Evolutionary conservation across 1,140 invertebrate species (phyloP).

Genomic region (Zaprionus lachaisei): DNA sequence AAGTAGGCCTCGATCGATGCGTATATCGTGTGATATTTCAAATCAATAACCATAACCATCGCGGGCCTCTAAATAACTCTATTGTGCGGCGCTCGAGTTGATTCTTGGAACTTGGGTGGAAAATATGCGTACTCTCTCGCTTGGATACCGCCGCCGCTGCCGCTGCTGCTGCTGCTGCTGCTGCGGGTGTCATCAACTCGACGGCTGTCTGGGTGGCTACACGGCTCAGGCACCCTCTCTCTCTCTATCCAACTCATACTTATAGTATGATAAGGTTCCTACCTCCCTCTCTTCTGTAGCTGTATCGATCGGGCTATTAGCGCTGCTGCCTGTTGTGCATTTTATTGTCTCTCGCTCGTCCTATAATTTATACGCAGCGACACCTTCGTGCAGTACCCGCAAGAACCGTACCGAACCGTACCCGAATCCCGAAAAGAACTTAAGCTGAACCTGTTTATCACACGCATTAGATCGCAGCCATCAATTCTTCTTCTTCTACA

Average conservation of each 20-base stretch:
- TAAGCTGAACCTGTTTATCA: conserved; percentile 76
- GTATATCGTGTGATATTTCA: conserved; percentile 74
- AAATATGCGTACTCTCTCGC: conserved; percentile 20
- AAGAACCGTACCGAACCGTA: conserved; percentile 1
- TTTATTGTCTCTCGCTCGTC: conserved; percentile 73
- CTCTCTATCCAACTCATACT: neutral
- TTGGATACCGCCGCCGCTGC: neutral
- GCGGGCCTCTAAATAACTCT: conserved; percentile 75
- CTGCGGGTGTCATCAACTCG: conserved; percentile 36
- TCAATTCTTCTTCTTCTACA: conserved; percentile 45
- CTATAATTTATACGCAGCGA: conserved; percentile 80
- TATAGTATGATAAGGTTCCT: neutral
- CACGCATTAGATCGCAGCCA: conserved; percentile 74
- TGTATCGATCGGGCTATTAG: conserved; percentile 70
- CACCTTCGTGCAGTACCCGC: conserved; percentile 50
- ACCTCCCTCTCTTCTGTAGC: conserved; percentile 23
- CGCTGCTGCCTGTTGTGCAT: conserved; percentile 79
- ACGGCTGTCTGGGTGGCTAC: conserved; percentile 54
- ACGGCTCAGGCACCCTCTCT: conserved; percentile 9
- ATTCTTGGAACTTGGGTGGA: conserved; percentile 68
- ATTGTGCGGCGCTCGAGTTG: conserved; percentile 73
- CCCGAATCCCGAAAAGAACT: conserved; percentile 39
- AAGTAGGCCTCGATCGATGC: conserved; percentile 52
- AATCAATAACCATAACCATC: conserved; percentile 73
- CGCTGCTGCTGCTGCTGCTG: neutral